Percentiles rank a stretch among this genome's conserved stretches.
phyloP scores from a whole-genome alignment of 1,140 invertebrate genomes.

The Battus philenor region DNA sequence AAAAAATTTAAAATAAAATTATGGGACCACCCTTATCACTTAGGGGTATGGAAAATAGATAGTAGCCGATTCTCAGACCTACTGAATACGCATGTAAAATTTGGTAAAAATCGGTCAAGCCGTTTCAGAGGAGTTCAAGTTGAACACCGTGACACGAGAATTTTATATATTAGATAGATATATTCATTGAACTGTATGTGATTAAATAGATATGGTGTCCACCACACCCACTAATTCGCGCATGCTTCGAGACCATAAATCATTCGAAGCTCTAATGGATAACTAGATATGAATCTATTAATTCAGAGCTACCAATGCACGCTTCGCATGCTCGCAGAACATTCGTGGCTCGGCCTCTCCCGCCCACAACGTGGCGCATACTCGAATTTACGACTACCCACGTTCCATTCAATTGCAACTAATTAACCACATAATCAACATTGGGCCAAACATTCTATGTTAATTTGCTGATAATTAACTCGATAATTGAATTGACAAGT shows the following conservation, averaged over 20 bases:
- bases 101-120: no score
- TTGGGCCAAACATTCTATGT: constrained; percentile 6
- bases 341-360: constrained; percentile 24
- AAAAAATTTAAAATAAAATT: no score
- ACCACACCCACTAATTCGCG: constrained; percentile 26
- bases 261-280: constrained; percentile 42
- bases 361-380: constrained; percentile 3
- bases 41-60: no score
- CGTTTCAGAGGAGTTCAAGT: no score
- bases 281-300: constrained; percentile 57
- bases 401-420: constrained; percentile 9
- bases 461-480: constrained; percentile 6
- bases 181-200: no score
- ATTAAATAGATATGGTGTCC: no score
- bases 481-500: constrained; percentile 7
- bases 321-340: constrained; percentile 44
- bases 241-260: constrained; percentile 42
- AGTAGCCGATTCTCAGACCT: no score
- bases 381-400: constrained; percentile 8
- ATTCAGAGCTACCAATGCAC: constrained; percentile 61
- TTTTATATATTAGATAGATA: no score
- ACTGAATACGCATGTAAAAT: no score
- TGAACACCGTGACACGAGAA: no score
- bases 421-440: constrained; percentile 13
- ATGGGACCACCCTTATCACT: no score